Conservation (phyloP, 2,888 invertebrate species). For the Dioctria linearis region DNA sequence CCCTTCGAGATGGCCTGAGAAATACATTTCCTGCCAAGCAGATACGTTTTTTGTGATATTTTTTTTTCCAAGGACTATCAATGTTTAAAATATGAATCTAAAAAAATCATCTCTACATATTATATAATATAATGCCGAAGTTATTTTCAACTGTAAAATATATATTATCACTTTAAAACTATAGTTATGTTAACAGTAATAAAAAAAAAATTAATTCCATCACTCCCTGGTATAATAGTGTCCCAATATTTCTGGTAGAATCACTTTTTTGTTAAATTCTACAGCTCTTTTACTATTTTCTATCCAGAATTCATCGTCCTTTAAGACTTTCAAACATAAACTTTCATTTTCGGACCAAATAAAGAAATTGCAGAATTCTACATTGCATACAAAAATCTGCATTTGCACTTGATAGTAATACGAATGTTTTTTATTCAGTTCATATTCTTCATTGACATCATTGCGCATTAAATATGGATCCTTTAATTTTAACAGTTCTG, state of each 20-base stretch:
- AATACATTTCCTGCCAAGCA: no score
- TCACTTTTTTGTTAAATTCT: not conserved
- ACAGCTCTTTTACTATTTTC: not conserved
- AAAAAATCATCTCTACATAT: no score
- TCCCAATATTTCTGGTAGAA: not conserved
- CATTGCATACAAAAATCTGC: not conserved
- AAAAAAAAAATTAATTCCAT: not conserved
- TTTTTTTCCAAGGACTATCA: no score
- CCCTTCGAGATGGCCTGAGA: no score
- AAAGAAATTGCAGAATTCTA: not conserved
- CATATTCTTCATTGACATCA: not conserved
- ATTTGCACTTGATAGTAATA: not conserved
- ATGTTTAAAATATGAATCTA: no score
- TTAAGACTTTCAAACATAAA: not conserved
- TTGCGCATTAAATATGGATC: not conserved
- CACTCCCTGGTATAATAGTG: not conserved
- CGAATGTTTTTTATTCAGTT: not conserved
- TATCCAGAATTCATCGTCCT: not conserved
- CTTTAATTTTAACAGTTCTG: not conserved
- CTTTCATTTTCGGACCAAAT: slow-evolving; percentile 2
- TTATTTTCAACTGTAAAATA: no score
- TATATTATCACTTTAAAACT: no score
- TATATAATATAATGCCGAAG: no score
- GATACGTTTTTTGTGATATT: no score
- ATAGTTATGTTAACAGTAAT: not conserved